A percentile compares a stretch with the other conserved stretches of the same genome.
Evolutionary conservation across 1,140 invertebrate species (phyloP).

Genomic region (Lordiphosa mommai): DNA sequence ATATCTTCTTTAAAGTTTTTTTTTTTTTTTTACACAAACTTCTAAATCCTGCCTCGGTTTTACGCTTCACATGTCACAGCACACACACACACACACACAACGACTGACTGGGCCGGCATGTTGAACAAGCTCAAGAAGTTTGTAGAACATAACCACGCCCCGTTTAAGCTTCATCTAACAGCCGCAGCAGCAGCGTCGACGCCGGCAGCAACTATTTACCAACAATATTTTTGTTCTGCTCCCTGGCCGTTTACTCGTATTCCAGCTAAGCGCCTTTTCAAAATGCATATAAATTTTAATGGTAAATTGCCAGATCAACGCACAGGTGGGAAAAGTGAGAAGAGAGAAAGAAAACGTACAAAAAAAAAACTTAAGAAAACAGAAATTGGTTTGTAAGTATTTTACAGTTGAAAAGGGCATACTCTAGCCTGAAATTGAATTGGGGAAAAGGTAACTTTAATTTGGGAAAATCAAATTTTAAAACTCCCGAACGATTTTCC

Average conservation of each 20-base stretch:
- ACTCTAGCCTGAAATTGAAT: not conserved
- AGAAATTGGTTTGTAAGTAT: not conserved
- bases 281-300: slow-evolving; percentile 72
- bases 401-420: not conserved
- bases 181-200: slow-evolving; percentile 23
- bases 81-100: slow-evolving; percentile 14
- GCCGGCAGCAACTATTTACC: slow-evolving; percentile 61
- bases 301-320: slow-evolving; percentile 59
- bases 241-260: slow-evolving; percentile 29
- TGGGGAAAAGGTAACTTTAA: too few species aligned
- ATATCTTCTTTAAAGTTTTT: slow-evolving; percentile 59
- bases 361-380: slow-evolving; percentile 7
- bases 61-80: slow-evolving; percentile 72
- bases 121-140: slow-evolving; percentile 75
- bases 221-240: slow-evolving; percentile 55
- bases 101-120: slow-evolving; percentile 37
- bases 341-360: not conserved
- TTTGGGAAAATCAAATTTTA: not conserved
- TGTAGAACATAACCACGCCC: slow-evolving; percentile 72
- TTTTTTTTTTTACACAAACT: slow-evolving; percentile 56
- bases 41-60: slow-evolving; percentile 76
- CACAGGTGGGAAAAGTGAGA: slow-evolving; percentile 17
- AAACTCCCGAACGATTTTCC: too few species aligned
- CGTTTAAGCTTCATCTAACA: slow-evolving; percentile 53
- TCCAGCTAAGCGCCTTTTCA: slow-evolving; percentile 61